Evolutionary conservation across 2,113 vertebrate genomes (phyloP), one percentile per base, ranked within the genome.

Genomic region (Aptenodytes patagonicus): DNA sequence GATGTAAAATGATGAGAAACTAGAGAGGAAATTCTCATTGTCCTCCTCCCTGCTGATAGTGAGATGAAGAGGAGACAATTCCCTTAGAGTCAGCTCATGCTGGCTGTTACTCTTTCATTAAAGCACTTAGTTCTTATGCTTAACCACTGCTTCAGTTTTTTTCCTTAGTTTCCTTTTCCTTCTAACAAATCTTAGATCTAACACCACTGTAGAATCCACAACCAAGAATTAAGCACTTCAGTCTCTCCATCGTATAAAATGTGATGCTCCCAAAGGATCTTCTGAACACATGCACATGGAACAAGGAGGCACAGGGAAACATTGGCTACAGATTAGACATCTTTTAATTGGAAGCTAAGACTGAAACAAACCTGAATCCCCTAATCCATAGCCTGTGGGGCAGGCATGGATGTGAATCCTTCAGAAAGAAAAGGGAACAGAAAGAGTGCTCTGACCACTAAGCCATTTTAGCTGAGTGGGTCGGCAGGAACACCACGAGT

Each of bases 281-380:
- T 65, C 55, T 46, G 66, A 79, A 77, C 25, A 22, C 32, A 3
- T 1, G 11, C 40, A 44, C 7, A 9, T 5, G 24, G 55, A 86
- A 20, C 17, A 57, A n/a, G 29, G 31, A 60, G n/a, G 54, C 32
- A 32, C 9, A 14, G 22, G 34, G 51, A n/a, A 81, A n/a, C 8
- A 36, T 0, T 8, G 8, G 12, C 21, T n/a, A 31, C 8, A 3
- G 6, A 60, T 65, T 8, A 44, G 31, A 38, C 1, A 2, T 13
- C 32, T 46, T 62, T 42, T 65, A 54, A 83, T 4, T 70, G 12
- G 32, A 73, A 79, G 62, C 26, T 31, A n/a, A 65, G 38, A 42
- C 51, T 49, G 38, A n/a, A 60, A 49, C 13, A 54, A 60, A 92
- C 26, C 19, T 11, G 10, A 47, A 46, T 58, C 5, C 14, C 13